A percentile compares a stretch with the other conserved stretches of the same genome.
These are phyloP conservation scores for Diabrotica virgifera DNA, from an alignment of 1,140 invertebrate genomes.

Conservation along the genomic window DNA sequence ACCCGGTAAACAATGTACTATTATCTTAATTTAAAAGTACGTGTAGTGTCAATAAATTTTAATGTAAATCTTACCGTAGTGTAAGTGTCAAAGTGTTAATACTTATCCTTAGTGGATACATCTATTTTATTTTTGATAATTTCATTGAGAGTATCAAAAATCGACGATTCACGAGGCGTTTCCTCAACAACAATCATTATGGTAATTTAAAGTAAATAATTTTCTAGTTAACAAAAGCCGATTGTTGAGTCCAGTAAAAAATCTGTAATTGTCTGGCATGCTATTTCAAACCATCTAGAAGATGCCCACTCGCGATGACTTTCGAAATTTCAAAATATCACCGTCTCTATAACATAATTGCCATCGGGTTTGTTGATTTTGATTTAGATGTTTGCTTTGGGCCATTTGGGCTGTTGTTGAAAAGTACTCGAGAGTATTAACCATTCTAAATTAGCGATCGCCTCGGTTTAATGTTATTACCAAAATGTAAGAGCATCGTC, in stretches of 20 bases:
- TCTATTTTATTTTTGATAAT: no score
- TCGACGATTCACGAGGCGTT: background rate
- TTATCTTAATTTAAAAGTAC: no score
- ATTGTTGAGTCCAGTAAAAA: background rate
- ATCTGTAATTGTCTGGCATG: conserved; percentile 4
- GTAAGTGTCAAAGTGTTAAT: no score
- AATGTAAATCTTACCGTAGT: no score
- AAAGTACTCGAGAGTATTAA: no score
- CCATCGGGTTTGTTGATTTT: background rate
- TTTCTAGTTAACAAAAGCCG: background rate
- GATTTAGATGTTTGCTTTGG: background rate
- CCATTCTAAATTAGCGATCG: no score
- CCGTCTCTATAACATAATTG: background rate
- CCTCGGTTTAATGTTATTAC: no score
- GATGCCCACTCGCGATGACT: background rate
- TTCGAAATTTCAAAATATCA: background rate
- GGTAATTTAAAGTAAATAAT: background rate
- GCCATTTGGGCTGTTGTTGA: background rate
- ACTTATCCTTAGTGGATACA: no score
- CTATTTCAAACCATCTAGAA: conserved; percentile 3
- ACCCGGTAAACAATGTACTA: no score
- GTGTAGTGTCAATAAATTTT: no score
- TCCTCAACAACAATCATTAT: background rate
- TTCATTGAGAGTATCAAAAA: no score
- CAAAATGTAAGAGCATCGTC: no score